These are phyloP conservation scores for Gerris lacustris DNA, from an alignment of 2,888 invertebrate genomes.

Conservation along the genomic window DNA sequence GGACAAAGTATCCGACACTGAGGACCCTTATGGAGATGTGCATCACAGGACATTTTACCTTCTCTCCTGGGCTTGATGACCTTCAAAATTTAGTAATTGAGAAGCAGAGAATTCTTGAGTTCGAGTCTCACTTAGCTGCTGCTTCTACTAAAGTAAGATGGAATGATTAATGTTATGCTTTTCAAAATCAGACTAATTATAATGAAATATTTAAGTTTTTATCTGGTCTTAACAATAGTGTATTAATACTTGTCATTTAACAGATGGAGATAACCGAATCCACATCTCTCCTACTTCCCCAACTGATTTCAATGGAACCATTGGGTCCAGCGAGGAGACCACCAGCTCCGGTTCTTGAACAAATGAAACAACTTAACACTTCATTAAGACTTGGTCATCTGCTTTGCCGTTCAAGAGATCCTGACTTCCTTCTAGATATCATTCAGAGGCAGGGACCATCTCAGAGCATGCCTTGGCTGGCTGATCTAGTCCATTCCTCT, in stretches of 20 bases:
- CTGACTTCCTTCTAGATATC: constrained; percentile 83
- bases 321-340: constrained; percentile 70
- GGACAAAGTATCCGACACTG: constrained; percentile 82
- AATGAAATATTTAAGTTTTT: not conserved
- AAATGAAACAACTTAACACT: constrained; percentile 62
- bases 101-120: constrained; percentile 67
- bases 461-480: constrained; percentile 94
- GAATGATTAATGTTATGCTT: not conserved
- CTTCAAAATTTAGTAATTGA: constrained; percentile 57
- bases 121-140: constrained; percentile 82
- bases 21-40: constrained; percentile 89
- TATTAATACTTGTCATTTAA: not conserved
- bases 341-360: constrained; percentile 62
- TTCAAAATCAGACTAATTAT: not conserved
- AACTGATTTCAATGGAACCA: constrained; percentile 75
- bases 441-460: constrained; percentile 77
- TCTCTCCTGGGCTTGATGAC: constrained; percentile 53
- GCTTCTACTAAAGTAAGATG: constrained; percentile 60
- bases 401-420: constrained; percentile 75
- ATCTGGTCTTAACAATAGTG: not conserved
- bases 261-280: constrained; percentile 71
- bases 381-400: constrained; percentile 74
- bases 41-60: constrained; percentile 73
- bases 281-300: constrained; percentile 67
- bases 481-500: constrained; percentile 81